Conservation (phyloP, 2,797 vertebrate species). For the Pteronotus mesoamericanus region DNA sequence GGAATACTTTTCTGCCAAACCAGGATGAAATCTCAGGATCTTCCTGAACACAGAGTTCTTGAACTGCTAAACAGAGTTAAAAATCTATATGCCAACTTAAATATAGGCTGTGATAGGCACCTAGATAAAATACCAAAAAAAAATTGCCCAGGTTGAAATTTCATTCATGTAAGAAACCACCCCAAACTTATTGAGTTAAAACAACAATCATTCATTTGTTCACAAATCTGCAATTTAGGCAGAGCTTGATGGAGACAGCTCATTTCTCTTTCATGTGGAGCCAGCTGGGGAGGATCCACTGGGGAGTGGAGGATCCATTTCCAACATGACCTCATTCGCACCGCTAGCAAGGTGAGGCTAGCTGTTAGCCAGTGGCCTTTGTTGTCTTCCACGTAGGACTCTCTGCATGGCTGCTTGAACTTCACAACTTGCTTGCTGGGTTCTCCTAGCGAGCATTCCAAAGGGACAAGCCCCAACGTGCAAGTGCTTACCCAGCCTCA, state of each 20-base stretch:
- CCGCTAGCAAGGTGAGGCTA: not conserved
- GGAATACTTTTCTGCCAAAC: not conserved
- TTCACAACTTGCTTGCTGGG: not conserved
- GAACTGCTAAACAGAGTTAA: not conserved
- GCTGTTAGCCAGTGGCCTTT: not conserved
- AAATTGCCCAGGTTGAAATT: not conserved
- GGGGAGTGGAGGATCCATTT: not conserved
- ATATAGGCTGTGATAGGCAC: not conserved
- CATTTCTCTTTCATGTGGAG: not conserved
- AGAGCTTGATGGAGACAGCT: not conserved
- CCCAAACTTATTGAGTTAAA: not conserved
- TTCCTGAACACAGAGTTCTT: not conserved
- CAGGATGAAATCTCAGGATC: not conserved
- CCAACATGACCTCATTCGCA: not conserved
- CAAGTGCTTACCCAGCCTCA: not conserved
- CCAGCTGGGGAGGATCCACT: not conserved
- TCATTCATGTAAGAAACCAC: not conserved
- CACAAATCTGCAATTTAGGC: not conserved
- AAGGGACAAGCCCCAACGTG: not conserved
- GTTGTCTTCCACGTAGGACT: not conserved
- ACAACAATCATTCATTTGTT: not conserved
- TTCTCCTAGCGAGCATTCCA: not conserved
- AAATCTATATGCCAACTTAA: constrained; percentile 3
- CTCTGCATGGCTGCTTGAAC: not conserved
- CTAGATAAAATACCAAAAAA: not conserved